Evolutionary conservation across 2,113 vertebrate genomes (phyloP).

Genomic region (Paratilapia polleni): DNA sequence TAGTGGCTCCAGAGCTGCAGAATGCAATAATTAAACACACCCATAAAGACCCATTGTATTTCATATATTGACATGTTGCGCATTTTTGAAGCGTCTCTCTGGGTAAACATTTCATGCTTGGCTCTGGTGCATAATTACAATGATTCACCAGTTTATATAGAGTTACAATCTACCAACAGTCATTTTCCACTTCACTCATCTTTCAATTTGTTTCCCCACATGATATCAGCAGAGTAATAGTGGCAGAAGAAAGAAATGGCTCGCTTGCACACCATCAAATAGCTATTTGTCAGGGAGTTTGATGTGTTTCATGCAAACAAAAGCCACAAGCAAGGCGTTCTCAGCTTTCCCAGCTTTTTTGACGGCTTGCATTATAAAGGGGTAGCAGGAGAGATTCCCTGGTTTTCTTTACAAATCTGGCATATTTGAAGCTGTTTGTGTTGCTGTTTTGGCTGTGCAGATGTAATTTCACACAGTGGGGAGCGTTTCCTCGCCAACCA

Average conservation of each 20-base stretch:
- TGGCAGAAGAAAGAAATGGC: conserved; percentile 34
- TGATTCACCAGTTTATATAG: conserved; percentile 42
- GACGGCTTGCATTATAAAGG: conserved; percentile 4
- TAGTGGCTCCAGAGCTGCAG: conserved; percentile 33
- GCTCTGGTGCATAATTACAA: conserved; percentile 62
- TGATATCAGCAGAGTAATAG: conserved; percentile 44
- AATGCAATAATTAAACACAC: conserved; percentile 72
- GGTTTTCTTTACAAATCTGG: conserved; percentile 38
- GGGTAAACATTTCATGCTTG: conserved; percentile 50
- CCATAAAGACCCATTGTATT: conserved; percentile 61
- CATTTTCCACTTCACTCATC: conserved; percentile 70
- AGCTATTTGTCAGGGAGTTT: conserved; percentile 42
- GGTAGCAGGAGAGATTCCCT: neutral
- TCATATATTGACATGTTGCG: conserved; percentile 54
- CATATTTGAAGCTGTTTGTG: conserved; percentile 29
- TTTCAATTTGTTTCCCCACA: conserved; percentile 70
- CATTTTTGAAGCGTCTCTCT: conserved; percentile 27
- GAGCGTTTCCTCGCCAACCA: neutral
- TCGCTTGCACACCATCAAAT: conserved; percentile 32
- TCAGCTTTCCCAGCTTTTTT: neutral
- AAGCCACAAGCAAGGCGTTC: conserved; percentile 19
- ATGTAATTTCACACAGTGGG: conserved; percentile 41
- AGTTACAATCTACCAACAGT: conserved; percentile 60
- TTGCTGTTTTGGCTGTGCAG: conserved; percentile 19
- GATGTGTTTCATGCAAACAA: conserved; percentile 41